These are phyloP conservation scores for Xiphorhynchus elegans DNA, from an alignment of 2,113 vertebrate species.

Conservation along the genomic window DNA sequence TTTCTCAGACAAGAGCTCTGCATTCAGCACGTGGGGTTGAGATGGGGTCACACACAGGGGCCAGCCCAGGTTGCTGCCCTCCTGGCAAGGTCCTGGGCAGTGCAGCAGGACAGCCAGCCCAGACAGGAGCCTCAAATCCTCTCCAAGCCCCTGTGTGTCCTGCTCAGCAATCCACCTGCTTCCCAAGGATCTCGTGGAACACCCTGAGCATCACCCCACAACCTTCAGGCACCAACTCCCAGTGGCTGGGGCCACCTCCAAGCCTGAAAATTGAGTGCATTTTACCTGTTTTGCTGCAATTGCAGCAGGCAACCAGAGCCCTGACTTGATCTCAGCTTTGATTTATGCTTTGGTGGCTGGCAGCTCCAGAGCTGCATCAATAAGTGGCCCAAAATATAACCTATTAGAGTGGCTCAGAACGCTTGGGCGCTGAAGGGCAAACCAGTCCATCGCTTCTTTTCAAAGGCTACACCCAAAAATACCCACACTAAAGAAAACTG, in stretches of 20 bases:
- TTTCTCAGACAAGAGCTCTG: not conserved
- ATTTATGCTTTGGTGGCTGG: not conserved
- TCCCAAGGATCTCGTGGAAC: not conserved
- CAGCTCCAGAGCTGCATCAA: not conserved
- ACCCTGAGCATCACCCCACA: not conserved
- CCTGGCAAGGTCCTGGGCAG: not conserved
- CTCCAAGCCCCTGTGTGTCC: not conserved
- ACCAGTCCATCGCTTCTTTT: not conserved
- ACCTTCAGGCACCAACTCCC: not conserved
- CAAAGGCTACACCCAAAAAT: not conserved
- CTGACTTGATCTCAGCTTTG: not conserved
- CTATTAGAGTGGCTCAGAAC: not conserved
- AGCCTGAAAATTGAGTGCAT: accelerated
- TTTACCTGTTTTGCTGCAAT: not conserved
- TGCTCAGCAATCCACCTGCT: not conserved
- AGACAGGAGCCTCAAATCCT: not conserved
- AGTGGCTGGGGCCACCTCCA: accelerated
- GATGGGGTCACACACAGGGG: not conserved
- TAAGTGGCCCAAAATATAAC: not conserved
- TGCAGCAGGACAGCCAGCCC: not conserved
- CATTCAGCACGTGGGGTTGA: accelerated
- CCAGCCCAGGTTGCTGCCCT: not conserved
- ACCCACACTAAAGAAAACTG: not conserved
- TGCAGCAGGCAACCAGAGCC: accelerated
- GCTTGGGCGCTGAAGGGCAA: not conserved